phyloP scores from a whole-genome alignment of 2,797 vertebrate genomes.

The Triplophysa bombifrons region DNA sequence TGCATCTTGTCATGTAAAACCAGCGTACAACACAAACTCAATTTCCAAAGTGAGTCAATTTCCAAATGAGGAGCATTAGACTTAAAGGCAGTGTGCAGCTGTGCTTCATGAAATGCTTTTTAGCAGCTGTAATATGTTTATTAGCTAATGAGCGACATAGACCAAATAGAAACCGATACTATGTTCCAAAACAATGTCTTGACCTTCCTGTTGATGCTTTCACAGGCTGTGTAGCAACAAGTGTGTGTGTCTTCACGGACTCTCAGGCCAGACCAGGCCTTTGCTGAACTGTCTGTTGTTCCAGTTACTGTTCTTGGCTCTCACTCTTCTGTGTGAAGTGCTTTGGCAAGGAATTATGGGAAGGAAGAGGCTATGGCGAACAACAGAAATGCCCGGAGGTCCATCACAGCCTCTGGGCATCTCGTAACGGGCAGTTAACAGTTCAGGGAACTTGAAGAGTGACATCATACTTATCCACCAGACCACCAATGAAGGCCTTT shows the following conservation, averaged over 20 bases:
- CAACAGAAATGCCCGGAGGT: slow-evolving; percentile 46
- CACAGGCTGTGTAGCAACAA: background rate
- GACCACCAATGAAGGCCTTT: slow-evolving; percentile 65
- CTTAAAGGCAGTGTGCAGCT: background rate
- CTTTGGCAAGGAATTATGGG: slow-evolving; percentile 55
- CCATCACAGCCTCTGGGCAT: slow-evolving; percentile 28
- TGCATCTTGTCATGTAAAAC: background rate
- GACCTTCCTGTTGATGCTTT: background rate
- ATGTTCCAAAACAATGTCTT: background rate
- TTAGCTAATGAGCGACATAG: background rate
- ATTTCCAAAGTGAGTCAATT: background rate
- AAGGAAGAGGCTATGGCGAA: slow-evolving; percentile 62
- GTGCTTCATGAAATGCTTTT: background rate
- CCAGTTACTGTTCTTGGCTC: slow-evolving; percentile 51
- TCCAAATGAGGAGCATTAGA: background rate
- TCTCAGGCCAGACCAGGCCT: slow-evolving; percentile 49
- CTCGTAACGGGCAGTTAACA: slow-evolving; percentile 63
- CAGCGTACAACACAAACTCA: background rate
- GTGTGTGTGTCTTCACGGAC: slow-evolving; percentile 36
- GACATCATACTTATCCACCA: slow-evolving; percentile 86
- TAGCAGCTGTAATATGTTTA: background rate
- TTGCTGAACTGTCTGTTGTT: slow-evolving; percentile 48
- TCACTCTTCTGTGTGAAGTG: slow-evolving; percentile 47
- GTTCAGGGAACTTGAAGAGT: slow-evolving; percentile 85
- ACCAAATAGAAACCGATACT: background rate